Conservation (phyloP, 1,140 invertebrate species). For the Tachypleus tridentatus region DNA sequence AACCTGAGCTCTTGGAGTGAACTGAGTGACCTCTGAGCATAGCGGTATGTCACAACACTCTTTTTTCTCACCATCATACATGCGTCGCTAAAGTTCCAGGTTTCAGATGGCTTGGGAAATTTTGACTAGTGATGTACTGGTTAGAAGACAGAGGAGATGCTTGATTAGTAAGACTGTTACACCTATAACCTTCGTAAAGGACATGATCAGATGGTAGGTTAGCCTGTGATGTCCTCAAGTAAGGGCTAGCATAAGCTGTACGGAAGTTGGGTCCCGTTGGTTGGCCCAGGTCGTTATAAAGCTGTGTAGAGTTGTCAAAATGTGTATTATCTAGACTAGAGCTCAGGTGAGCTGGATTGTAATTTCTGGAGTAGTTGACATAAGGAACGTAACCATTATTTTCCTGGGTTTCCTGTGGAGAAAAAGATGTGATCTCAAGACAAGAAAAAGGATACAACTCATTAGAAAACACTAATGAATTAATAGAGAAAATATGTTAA, state of each 20-base stretch:
- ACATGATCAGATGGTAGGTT: constrained; percentile 36
- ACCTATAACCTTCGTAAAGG: constrained; percentile 28
- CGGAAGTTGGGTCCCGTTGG: constrained; percentile 62
- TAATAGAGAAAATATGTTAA: too few species aligned
- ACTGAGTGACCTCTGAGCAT: too few species aligned
- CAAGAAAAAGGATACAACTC: too few species aligned
- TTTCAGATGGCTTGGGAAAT: constrained; percentile 37
- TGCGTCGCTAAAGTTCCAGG: constrained; percentile 46
- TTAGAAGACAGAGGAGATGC: constrained; percentile 14
- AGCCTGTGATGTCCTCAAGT: constrained; percentile 48
- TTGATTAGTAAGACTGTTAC: constrained; percentile 12
- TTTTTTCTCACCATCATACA: constrained; percentile 36
- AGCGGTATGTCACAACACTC: too few species aligned
- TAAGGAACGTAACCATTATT: constrained; percentile 81
- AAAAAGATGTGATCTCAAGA: too few species aligned
- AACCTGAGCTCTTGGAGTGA: too few species aligned
- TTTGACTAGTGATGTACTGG: constrained; percentile 37
- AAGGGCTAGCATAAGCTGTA: constrained; percentile 77
- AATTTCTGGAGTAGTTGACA: constrained; percentile 70
- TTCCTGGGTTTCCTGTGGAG: constrained; percentile 56
- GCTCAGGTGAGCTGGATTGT: constrained; percentile 48
- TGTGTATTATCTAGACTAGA: constrained; percentile 37
- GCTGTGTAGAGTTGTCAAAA: constrained; percentile 40
- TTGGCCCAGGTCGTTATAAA: neutral
- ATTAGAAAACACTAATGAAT: too few species aligned